Conservation (phyloP, 2,888 invertebrate genomes). For the Brenthis ino region DNA sequence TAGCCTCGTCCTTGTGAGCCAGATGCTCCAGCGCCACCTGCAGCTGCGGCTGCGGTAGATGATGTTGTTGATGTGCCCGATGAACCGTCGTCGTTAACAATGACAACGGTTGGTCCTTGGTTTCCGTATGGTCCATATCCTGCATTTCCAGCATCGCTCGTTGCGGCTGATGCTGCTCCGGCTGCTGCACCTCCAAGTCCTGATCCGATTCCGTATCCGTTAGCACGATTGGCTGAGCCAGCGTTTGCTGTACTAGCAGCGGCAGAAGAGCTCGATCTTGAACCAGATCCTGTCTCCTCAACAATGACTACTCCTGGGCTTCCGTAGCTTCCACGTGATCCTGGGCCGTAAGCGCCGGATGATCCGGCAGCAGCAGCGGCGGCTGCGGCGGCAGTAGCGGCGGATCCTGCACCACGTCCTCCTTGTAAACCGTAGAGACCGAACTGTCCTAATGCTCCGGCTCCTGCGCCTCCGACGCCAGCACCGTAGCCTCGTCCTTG, state of each 20-base stretch:
- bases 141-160: background rate
- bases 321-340: background rate
- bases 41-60: conserved; percentile 4
- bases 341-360: background rate
- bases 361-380: background rate
- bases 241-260: no score
- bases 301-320: no score
- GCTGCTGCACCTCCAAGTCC: conserved; percentile 12
- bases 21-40: conserved; percentile 9
- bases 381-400: background rate
- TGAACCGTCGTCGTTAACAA: conserved; percentile 7
- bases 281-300: no score
- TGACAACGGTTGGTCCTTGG: background rate
- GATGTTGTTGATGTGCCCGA: background rate
- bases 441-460: background rate
- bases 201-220: background rate
- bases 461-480: background rate
- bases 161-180: background rate
- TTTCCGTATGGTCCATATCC: conserved; percentile 1
- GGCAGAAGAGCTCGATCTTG: no score
- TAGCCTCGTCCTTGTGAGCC: conserved; percentile 8
- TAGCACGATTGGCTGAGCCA: no score
- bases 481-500: background rate
- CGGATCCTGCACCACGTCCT: background rate
- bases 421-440: conserved; percentile 1